These are phyloP conservation scores for Pseudotriccus pelzelni DNA, from an alignment of 2,797 vertebrate species.

Conservation along the genomic window DNA sequence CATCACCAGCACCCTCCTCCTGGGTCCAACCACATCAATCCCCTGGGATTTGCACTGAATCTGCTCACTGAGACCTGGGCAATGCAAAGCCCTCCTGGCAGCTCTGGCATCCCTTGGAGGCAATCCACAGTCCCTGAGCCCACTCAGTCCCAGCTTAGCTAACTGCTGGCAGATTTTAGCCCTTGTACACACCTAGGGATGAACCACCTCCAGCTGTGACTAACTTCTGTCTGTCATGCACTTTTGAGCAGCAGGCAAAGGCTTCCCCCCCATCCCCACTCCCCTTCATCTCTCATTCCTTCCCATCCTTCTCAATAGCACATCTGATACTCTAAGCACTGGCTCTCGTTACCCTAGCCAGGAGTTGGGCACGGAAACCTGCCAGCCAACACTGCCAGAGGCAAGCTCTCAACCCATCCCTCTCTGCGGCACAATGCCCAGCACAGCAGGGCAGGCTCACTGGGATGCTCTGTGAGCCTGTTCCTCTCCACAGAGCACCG, in stretches of 20 bases:
- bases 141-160: not conserved
- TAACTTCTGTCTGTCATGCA: not conserved
- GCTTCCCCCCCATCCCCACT: not conserved
- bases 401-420: not conserved
- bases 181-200: not conserved
- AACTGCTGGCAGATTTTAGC: not conserved
- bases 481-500: not conserved
- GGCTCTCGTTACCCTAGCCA: not conserved
- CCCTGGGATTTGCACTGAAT: not conserved
- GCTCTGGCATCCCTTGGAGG: not conserved
- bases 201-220: not conserved
- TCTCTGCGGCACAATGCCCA: rapidly evolving
- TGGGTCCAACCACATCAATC: rapidly evolving
- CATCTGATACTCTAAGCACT: not conserved
- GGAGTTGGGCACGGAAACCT: not conserved
- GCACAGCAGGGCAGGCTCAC: not conserved
- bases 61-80: not conserved
- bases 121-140: not conserved
- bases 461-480: not conserved
- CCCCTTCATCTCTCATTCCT: not conserved
- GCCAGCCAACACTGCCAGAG: not conserved
- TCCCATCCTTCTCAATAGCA: not conserved
- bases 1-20: not conserved
- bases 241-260: not conserved
- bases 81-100: not conserved